Base-by-base conservation (phyloP, 2,797 vertebrate species). In the Lepus townsendii region DNA sequence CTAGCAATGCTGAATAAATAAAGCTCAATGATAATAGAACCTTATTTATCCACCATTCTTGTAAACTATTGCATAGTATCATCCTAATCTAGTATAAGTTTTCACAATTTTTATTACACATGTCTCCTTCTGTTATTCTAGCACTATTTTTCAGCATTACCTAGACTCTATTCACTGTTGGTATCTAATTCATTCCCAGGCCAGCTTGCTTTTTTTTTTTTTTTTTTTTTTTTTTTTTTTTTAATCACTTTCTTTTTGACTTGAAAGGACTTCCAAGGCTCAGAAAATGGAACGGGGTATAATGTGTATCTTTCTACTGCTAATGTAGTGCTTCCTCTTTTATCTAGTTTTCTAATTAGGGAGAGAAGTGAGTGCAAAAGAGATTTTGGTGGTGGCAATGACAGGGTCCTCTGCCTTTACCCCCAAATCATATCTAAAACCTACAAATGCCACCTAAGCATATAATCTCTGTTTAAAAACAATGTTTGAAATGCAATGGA, bases 1-100 rank as follows among this genome's bases (percentile, higher is more conserved):
- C 35, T 62, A 83, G 6, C 20, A 93, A 79, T 86, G 5, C 38
- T 86, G 62, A 90, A 54, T 92, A 92, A 24, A 93, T 2, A 93
- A 93, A 91, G 50, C 22, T 50, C 13, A 86, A 83, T 86, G 26
- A 57, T 30, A 78, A 68, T 62, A 73, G 38, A 93, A 1, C 47
- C 35, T 7, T 78, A 7, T 17, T 5, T 63, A 91, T 69, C 24
- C 26, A 87, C 26, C 20, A 79, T 92, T 77, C 72, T 90, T 87
- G 22, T 68, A 92, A 66, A 72, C 47, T 68, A 9, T 73, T 22
- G 16, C 47, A 1, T 83, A 16, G 4, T 50, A 19, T 57, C 26
- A 35, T 24, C 27, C 26, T 72, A 75, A 86, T 62, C 2, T 65
- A 32, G 27, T 63, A 14, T 4, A 69, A 26, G 27, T 79, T 87